Percentiles rank a stretch among this genome's conserved stretches.
Conservation (phyloP, 2,888 invertebrate species). For the Platycheirus albimanus region DNA sequence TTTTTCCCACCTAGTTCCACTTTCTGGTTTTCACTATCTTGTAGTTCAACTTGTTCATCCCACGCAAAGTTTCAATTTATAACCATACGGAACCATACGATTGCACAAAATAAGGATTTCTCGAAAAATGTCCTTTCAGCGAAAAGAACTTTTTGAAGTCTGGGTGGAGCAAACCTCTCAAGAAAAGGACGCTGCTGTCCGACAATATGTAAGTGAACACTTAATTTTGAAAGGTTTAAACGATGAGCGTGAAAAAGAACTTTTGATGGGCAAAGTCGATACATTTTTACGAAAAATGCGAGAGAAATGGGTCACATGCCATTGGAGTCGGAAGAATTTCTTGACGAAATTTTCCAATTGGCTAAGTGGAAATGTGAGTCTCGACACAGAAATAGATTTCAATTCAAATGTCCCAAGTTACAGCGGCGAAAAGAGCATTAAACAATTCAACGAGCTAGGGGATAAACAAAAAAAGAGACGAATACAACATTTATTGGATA, state of each 20-base stretch:
- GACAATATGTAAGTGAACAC: too few species aligned
- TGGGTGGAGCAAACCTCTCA: not conserved
- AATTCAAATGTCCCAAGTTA: not conserved
- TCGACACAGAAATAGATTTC: not conserved
- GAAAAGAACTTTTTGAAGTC: slow-evolving; percentile 2
- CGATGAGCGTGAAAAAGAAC: too few species aligned
- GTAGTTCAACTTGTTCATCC: not conserved
- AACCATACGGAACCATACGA: not conserved
- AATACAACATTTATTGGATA: too few species aligned
- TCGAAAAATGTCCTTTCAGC: not conserved
- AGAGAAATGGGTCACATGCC: too few species aligned
- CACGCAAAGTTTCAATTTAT: not conserved
- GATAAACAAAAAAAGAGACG: too few species aligned
- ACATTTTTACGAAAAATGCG: too few species aligned
- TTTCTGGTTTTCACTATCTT: slow-evolving; percentile 2
- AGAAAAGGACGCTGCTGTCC: not conserved
- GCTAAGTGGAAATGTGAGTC: not conserved
- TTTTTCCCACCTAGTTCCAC: not conserved
- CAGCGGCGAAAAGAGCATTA: not conserved
- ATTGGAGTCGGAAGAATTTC: too few species aligned
- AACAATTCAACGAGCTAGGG: not conserved
- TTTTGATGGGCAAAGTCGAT: too few species aligned
- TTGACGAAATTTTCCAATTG: too few species aligned
- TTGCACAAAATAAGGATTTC: not conserved
- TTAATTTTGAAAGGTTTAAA: too few species aligned